These are phyloP conservation scores for Cyrtodaria siliqua DNA, from an alignment of 2,888 invertebrate species.

Conservation along the genomic window DNA sequence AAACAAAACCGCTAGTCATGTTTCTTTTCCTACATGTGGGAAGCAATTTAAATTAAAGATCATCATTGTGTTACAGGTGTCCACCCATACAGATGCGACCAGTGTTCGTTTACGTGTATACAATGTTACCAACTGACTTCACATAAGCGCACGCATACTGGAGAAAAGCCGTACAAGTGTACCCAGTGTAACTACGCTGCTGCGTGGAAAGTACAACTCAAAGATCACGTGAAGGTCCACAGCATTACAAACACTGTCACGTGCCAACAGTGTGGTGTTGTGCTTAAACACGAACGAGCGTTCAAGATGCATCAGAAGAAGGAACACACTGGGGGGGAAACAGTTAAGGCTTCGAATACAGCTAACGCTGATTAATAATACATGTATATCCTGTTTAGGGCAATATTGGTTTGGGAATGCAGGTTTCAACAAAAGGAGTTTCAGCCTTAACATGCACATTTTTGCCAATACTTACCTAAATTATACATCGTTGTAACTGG, in stretches of 20 bases:
- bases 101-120: constrained; percentile 58
- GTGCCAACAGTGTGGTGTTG: constrained; percentile 47
- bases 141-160: constrained; percentile 64
- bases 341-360: no score
- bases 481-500: no score
- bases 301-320: constrained; percentile 45
- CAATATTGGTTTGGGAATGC: no score
- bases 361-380: no score
- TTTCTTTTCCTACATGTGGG: no score
- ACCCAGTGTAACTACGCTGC: constrained; percentile 62
- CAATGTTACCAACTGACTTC: constrained; percentile 60
- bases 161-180: constrained; percentile 65
- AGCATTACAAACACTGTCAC: constrained; percentile 16
- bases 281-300: constrained; percentile 50
- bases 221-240: constrained; percentile 59
- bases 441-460: no score
- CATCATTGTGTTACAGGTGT: constrained; percentile 40
- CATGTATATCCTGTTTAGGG: no score
- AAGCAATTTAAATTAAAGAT: no score
- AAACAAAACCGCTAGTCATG: no score
- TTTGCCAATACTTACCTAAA: no score
- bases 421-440: no score
- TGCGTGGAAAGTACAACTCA: constrained; percentile 66
- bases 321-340: no score
- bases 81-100: constrained; percentile 58